These are phyloP conservation scores for Apodemia hepburni DNA, from an alignment of 2,888 invertebrate genomes.

Conservation along the genomic window DNA sequence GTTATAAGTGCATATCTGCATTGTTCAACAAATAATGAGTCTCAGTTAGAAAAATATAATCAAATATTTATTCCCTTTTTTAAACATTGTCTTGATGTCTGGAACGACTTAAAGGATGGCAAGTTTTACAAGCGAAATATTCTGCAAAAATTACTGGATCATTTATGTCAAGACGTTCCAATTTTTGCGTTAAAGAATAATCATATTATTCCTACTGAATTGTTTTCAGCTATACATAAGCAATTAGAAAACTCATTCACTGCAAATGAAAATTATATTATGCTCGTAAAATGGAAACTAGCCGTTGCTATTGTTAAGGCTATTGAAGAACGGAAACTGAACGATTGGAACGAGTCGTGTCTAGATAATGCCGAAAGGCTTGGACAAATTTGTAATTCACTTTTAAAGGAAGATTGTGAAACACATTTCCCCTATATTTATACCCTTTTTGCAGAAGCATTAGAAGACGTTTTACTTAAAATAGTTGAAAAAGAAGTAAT, in stretches of 20 bases:
- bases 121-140: constrained; percentile 32
- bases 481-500: constrained; percentile 29
- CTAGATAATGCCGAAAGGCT: constrained; percentile 38
- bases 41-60: constrained; percentile 45
- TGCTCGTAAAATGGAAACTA: constrained; percentile 50
- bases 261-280: constrained; percentile 46
- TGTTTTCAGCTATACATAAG: constrained; percentile 39
- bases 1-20: constrained; percentile 47
- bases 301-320: constrained; percentile 39
- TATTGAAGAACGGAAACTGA: constrained; percentile 27
- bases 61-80: constrained; percentile 44
- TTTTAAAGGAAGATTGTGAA: constrained; percentile 47
- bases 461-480: constrained; percentile 32
- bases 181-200: constrained; percentile 31
- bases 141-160: constrained; percentile 33
- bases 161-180: constrained; percentile 39
- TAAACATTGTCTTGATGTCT: constrained; percentile 37
- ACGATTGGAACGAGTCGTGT: constrained; percentile 37
- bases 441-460: constrained; percentile 43
- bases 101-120: constrained; percentile 37
- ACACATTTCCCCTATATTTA: constrained; percentile 50
- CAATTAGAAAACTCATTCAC: constrained; percentile 38
- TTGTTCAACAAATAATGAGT: constrained; percentile 39
- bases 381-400: constrained; percentile 41
- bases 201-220: constrained; percentile 38